Conservation (phyloP, 2,888 invertebrate species). For the Aleiodes testaceus region DNA sequence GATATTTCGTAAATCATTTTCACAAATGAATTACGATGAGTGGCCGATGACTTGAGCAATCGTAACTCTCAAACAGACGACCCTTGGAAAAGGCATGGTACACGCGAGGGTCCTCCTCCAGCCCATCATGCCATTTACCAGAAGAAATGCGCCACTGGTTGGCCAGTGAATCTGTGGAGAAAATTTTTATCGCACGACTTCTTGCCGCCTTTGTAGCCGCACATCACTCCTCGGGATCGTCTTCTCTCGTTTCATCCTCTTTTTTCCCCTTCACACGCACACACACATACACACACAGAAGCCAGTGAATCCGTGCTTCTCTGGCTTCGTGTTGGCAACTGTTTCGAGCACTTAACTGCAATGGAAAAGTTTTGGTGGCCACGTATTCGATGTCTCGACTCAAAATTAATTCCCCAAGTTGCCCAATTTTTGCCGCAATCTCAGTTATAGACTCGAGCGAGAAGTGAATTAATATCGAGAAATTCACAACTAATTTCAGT, state of each 20-base stretch:
- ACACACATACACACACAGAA: background rate
- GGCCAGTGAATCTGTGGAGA: constrained; percentile 32
- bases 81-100: constrained; percentile 4
- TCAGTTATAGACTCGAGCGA: background rate
- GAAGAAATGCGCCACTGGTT: constrained; percentile 35
- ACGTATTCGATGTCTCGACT: background rate
- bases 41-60: background rate
- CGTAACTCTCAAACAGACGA: constrained; percentile 18
- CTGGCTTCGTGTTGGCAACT: constrained; percentile 58
- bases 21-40: constrained; percentile 33
- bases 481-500: constrained; percentile 11
- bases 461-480: constrained; percentile 13
- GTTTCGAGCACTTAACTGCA: constrained; percentile 62
- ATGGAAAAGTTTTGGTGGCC: constrained; percentile 42
- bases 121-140: constrained; percentile 12
- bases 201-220: constrained; percentile 42
- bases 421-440: background rate
- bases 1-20: no score
- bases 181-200: constrained; percentile 53
- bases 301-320: constrained; percentile 34
- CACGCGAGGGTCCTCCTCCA: background rate
- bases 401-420: background rate
- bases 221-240: constrained; percentile 37
- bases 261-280: constrained; percentile 30
- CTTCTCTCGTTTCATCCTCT: constrained; percentile 43